Evolutionary conservation across 1,140 invertebrate species (phyloP), one percentile per base, ranked within the genome.

Genomic region (Ectropis grisescens): DNA sequence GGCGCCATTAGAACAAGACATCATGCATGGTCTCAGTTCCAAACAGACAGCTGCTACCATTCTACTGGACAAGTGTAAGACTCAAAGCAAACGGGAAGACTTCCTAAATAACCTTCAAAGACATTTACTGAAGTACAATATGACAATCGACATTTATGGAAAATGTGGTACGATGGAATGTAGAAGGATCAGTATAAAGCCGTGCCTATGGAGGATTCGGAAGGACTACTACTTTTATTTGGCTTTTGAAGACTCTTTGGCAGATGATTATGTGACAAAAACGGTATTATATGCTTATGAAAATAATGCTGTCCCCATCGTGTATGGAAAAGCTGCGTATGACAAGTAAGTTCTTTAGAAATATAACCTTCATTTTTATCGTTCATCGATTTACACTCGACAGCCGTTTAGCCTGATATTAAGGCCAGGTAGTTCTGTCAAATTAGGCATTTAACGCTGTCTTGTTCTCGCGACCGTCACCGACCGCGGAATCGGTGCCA

Each of bases 221-320:
- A 76, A 82, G 4, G 43, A 66, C 10, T 90, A 90, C 58, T 87
- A 83, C 42, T 91, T 90, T 43, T 91, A 90, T 50, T 55, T 91
- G 25, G 84, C 89, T 0, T 86, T 91, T 26, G 89, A 91, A 58
- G 91, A 91, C 54, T 84, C 85, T 13, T 38, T 84, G 11, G 78
- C 83, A 37, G 47, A 57, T 13, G 86, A 88, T 58, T 89, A 87
- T 64, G 62, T 88, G 1, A 89, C 88, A 1, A 84, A 87, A 39
- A 85, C 85, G 36, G 75, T 90, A 19, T 87, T 83, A 58, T 44
- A 52, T 27, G 68, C 66, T 0, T 64, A 85, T 29, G 57, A 71
- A 35, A 58, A 83, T 47, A 62, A 83, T 38, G 59, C 83, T 1
- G 66, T 86, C 9, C 84, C 85, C 0, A 61, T 86, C 22, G 85